Evolutionary conservation across 2,888 invertebrate genomes (phyloP), one percentile per base, ranked within the genome.

Genomic region (Hirtodrosophila alboralis): DNA sequence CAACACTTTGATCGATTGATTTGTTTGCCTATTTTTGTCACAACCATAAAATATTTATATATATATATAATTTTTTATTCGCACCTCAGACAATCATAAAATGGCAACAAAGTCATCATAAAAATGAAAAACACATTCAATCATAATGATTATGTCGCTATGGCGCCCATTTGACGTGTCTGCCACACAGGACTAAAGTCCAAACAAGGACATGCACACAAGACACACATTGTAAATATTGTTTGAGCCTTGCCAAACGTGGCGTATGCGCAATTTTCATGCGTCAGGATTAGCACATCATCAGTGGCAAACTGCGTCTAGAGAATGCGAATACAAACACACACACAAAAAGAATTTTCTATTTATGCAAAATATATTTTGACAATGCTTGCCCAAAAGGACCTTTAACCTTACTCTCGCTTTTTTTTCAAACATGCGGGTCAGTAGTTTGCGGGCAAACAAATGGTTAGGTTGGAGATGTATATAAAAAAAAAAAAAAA

Each of bases 221-320:
- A n/a, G n/a, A n/a, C 27, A 26, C 26, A 18, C 23, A 10, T 18
- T n/a, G 18, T 9, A 12, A 12, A 47, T 14, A 27, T 21, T n/a
- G n/a, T 53, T 49, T 30, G 36, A 28, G 28, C 13, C 34, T 43
- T 34, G 12, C 54, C 44, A 54, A n/a, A 27, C 7, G 57, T 62
- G 54, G 67, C 56, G 40, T 64, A 59, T 72, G 64, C 37, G 43
- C 53, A 60, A 52, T 52, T 47, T 36, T 37, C 21, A 28, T 72
- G 53, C 52, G 63, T 51, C 56, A 57, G 71, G 73, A 73, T 83
- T 78, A 75, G 83, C 79, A 78, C 79, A 75, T 78, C 73, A 65
- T 78, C 83, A 83, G 37, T 14, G 38, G 37, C 48, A 52, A n/a
- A 33, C 47, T 47, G 33, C 23, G 37, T 52, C 51, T 59, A 16